Percentiles rank a stretch among this genome's conserved stretches.
phyloP scores from a whole-genome alignment of 2,888 invertebrate species.

The Lordiphosa andalusiaca region DNA sequence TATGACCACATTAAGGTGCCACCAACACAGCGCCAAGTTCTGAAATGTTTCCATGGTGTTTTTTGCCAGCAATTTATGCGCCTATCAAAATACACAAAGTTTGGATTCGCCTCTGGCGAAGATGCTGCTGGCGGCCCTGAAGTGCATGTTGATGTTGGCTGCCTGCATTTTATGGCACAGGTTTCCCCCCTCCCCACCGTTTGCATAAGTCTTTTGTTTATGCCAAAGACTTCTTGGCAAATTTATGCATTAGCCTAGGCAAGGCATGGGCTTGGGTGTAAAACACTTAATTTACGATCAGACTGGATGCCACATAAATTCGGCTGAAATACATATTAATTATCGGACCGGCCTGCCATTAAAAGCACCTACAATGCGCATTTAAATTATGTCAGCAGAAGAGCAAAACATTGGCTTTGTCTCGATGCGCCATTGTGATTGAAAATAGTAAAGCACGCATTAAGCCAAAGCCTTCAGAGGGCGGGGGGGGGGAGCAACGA shows the following conservation, averaged over 20 bases:
- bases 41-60: conserved; percentile 15
- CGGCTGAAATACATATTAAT: conserved; percentile 43
- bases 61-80: conserved; percentile 47
- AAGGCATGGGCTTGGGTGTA: conserved; percentile 22
- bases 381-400: conserved; percentile 33
- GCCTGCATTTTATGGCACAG: conserved; percentile 43
- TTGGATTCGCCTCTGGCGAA: conserved; percentile 16
- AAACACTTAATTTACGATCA: conserved; percentile 42
- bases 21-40: conserved; percentile 47
- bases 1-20: conserved; percentile 57
- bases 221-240: conserved; percentile 34
- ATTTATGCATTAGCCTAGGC: conserved; percentile 36
- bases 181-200: conserved; percentile 43
- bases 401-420: conserved; percentile 11
- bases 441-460: conserved; percentile 25
- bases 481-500: conserved; percentile 9
- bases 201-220: conserved; percentile 60
- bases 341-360: conserved; percentile 30
- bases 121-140: conserved; percentile 41
- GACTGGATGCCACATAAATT: conserved; percentile 43
- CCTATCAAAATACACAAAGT: conserved; percentile 51
- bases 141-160: conserved; percentile 42
- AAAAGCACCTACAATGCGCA: conserved; percentile 28
- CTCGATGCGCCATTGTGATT: conserved; percentile 9
- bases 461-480: conserved; percentile 14